A percentile compares a stretch with the other conserved stretches of the same genome.
phyloP scores from a whole-genome alignment of 2,113 vertebrate species.

The Dinomys branickii region DNA sequence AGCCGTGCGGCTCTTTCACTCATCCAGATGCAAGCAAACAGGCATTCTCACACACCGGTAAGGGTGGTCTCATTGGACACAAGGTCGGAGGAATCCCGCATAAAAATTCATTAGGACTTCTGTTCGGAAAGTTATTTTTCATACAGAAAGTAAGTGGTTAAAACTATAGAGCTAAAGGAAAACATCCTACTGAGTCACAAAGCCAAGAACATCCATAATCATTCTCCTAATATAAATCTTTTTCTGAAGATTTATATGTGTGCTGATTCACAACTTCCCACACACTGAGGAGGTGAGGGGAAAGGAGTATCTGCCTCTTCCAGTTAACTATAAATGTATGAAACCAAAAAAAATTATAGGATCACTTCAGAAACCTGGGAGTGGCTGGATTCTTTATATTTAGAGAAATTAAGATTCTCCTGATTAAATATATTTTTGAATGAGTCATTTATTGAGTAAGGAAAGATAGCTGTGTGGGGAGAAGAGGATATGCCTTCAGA shows the following conservation, averaged over 20 bases:
- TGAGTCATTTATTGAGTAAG: constrained; percentile 52
- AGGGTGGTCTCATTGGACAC: constrained; percentile 65
- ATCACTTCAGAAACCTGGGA: constrained; percentile 78
- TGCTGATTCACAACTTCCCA: constrained; percentile 89
- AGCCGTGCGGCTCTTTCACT: constrained; percentile 44
- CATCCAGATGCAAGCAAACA: constrained; percentile 68
- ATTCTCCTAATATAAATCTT: constrained; percentile 76
- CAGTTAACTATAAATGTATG: constrained; percentile 76
- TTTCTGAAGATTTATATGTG: constrained; percentile 82
- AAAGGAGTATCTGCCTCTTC: constrained; percentile 55
- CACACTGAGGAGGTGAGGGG: constrained; percentile 67
- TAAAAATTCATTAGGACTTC: constrained; percentile 75
- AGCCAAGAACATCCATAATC: constrained; percentile 76
- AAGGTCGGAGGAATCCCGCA: constrained; percentile 54
- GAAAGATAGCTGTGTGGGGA: constrained; percentile 45
- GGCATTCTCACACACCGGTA: constrained; percentile 71
- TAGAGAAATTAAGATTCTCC: constrained; percentile 71
- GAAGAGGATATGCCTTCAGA: constrained; percentile 31
- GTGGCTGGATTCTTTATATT: constrained; percentile 69
- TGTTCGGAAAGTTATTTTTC: constrained; percentile 68
- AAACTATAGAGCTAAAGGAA: constrained; percentile 77
- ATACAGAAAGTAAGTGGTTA: constrained; percentile 77
- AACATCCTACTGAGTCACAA: constrained; percentile 85
- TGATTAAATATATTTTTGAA: constrained; percentile 77
- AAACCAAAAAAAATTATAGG: constrained; percentile 63